These are phyloP conservation scores for Rhincodon typus DNA, from an alignment of 2,797 vertebrate species.

Conservation along the genomic window DNA sequence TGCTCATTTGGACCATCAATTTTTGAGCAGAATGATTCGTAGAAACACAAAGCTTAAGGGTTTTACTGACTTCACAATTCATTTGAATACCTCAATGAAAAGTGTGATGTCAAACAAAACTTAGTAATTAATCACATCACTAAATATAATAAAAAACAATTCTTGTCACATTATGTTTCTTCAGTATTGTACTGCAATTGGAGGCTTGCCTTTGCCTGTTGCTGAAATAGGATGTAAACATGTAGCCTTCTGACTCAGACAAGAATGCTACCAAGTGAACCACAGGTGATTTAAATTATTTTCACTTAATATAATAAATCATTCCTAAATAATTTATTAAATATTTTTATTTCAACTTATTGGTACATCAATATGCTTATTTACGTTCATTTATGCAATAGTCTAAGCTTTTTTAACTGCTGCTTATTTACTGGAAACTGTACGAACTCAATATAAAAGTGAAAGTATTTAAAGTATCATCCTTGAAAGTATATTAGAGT, in stretches of 20 bases:
- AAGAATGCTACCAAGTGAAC: neutral
- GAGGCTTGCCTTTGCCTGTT: too few species aligned
- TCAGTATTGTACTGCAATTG: neutral
- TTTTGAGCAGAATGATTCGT: neutral
- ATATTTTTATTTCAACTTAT: neutral
- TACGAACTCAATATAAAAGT: neutral
- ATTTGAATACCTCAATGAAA: neutral
- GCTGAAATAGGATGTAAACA: neutral
- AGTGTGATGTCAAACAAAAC: neutral
- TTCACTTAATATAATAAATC: neutral
- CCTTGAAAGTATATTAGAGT: neutral
- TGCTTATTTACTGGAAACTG: neutral
- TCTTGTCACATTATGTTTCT: too few species aligned
- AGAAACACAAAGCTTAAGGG: neutral
- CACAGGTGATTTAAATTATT: neutral
- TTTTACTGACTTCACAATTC: neutral
- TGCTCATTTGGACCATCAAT: neutral
- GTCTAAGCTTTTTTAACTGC: slow-evolving; percentile 46
- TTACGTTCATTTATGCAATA: slow-evolving; percentile 74
- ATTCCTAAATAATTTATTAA: too few species aligned
- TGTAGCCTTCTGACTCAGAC: too few species aligned
- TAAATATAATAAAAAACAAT: too few species aligned
- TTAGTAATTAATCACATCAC: neutral
- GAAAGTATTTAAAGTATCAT: neutral
- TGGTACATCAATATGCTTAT: neutral